Percentiles rank a stretch among this genome's conserved stretches.
Evolutionary conservation across 1,140 invertebrate genomes (phyloP).

Genomic region (Procambarus virginalis): DNA sequence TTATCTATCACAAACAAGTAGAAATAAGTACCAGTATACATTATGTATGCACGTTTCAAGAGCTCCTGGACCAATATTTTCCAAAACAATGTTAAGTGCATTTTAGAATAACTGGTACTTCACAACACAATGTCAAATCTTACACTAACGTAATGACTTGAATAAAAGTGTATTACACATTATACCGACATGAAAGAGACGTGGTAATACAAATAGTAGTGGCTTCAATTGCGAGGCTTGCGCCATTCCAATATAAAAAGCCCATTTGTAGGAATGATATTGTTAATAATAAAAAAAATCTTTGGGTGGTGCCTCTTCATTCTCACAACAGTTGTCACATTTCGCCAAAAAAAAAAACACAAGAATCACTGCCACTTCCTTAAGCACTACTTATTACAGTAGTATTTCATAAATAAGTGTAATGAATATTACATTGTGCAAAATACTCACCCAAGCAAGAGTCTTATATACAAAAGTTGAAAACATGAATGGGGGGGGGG

Average conservation of each 20-base stretch:
- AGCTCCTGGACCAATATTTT: too few relatives aligned
- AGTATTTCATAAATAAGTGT: slow-evolving; percentile 10
- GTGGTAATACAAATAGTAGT: slow-evolving; percentile 3
- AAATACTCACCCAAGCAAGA: slow-evolving; percentile 38
- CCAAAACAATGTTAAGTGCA: background rate
- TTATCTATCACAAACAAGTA: too few relatives aligned
- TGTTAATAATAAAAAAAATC: background rate
- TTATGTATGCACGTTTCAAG: too few relatives aligned
- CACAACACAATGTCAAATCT: background rate
- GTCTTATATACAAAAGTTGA: slow-evolving; percentile 16
- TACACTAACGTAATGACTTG: background rate
- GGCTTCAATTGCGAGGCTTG: background rate
- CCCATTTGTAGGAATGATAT: background rate
- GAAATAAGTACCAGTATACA: too few relatives aligned
- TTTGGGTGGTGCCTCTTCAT: background rate
- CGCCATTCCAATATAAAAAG: background rate
- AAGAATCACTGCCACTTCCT: slow-evolving; percentile 23
- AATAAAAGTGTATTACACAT: background rate
- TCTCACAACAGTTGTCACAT: background rate
- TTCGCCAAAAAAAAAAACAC: background rate
- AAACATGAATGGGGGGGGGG: too few relatives aligned
- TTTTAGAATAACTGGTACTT: background rate
- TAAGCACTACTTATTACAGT: slow-evolving; percentile 3
- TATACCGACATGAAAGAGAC: background rate
- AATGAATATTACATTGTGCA: slow-evolving; percentile 19